Evolutionary conservation across 2,888 invertebrate genomes (phyloP).

Genomic region (Platerodrilus igneus): DNA sequence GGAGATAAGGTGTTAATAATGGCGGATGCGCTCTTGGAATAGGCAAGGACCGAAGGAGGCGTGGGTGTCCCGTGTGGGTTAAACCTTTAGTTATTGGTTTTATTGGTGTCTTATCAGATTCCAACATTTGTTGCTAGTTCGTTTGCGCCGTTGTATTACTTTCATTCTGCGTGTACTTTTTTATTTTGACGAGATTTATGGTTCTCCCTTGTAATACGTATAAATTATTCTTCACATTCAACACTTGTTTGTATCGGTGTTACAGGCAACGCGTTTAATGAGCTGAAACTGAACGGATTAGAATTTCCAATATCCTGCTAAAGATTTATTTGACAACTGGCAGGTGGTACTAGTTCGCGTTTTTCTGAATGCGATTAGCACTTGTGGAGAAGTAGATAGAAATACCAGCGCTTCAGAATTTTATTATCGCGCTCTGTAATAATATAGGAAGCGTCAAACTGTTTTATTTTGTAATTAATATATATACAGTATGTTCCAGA

Average conservation of each 20-base stretch:
- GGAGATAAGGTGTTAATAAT: conserved; percentile 26
- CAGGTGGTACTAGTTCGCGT: no score
- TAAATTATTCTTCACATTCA: conserved; percentile 15
- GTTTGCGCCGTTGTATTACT: conserved; percentile 20
- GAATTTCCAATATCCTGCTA: no score
- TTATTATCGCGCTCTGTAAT: no score
- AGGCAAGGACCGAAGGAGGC: conserved; percentile 18
- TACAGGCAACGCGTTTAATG: no score
- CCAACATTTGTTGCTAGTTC: conserved; percentile 23
- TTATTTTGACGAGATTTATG: conserved; percentile 19
- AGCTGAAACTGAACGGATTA: no score
- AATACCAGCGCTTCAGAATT: no score
- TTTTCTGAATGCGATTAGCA: no score
- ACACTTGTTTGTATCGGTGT: conserved; percentile 9
- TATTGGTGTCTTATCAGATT: conserved; percentile 26
- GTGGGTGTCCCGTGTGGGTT: conserved; percentile 24
- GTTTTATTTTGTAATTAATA: no score
- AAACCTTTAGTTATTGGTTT: conserved; percentile 27
- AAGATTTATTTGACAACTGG: no score
- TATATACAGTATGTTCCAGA: no score
- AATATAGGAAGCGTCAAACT: no score
- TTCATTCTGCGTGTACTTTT: conserved; percentile 19
- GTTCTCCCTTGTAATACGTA: conserved; percentile 16
- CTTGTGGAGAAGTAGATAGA: no score
- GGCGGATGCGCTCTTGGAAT: conserved; percentile 24